Evolutionary conservation across 2,888 invertebrate genomes (phyloP).

Genomic region (Eupeodes luniger): DNA sequence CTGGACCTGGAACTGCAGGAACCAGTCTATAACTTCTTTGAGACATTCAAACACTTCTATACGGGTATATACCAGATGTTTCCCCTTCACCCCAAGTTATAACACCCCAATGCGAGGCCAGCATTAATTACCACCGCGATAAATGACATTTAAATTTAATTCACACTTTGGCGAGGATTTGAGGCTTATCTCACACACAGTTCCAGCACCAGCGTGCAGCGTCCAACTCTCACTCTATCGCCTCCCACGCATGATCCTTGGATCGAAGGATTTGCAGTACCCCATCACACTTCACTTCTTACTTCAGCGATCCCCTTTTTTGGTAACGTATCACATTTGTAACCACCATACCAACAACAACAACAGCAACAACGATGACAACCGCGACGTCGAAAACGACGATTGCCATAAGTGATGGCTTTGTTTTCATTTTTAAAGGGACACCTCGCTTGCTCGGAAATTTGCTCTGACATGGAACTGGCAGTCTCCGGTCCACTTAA

Average conservation of each 20-base stretch:
- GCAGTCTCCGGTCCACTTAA: conserved; percentile 70
- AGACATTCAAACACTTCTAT: background rate
- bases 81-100: conserved; percentile 42
- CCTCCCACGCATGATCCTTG: conserved; percentile 71
- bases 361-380: conserved; percentile 35
- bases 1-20: conserved; percentile 56
- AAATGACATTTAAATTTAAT: conserved; percentile 77
- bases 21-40: conserved; percentile 42
- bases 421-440: conserved; percentile 72
- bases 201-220: conserved; percentile 48
- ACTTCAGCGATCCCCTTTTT: background rate
- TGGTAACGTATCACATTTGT: conserved; percentile 60
- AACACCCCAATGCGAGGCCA: conserved; percentile 55
- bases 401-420: conserved; percentile 74
- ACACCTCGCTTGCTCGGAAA: conserved; percentile 55
- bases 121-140: conserved; percentile 77
- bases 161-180: conserved; percentile 76
- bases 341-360: background rate
- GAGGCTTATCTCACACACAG: conserved; percentile 63
- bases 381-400: background rate
- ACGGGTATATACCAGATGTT: background rate
- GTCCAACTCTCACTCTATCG: conserved; percentile 57
- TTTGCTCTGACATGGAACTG: conserved; percentile 59
- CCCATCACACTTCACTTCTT: background rate
- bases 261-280: conserved; percentile 48